Conservation (phyloP, 2,113 vertebrate species). For the Pontoporia blainvillei region DNA sequence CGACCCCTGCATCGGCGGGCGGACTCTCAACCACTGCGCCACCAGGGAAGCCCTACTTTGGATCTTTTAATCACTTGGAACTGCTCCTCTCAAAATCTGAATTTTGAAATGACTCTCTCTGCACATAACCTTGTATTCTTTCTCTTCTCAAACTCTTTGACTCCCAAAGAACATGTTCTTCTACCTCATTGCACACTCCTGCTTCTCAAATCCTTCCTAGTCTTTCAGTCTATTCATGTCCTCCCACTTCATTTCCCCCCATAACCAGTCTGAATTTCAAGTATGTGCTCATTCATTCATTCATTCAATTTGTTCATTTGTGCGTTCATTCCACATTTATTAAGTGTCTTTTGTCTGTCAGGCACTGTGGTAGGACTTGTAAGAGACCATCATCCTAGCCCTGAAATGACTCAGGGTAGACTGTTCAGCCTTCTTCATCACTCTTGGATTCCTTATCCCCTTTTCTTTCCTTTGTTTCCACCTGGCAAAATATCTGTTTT, state of each 20-base stretch:
- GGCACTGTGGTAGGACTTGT: background rate
- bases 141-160: background rate
- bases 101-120: constrained; percentile 20
- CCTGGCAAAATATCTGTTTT: background rate
- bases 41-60: too few species aligned
- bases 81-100: background rate
- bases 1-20: too few species aligned
- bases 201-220: background rate
- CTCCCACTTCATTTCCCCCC: background rate
- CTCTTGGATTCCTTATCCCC: background rate
- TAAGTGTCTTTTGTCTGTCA: background rate
- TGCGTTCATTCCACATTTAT: background rate
- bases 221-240: background rate
- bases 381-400: background rate
- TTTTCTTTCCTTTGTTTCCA: background rate
- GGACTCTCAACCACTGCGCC: too few species aligned
- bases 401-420: background rate
- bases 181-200: background rate
- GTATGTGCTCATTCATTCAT: background rate
- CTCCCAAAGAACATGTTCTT: background rate
- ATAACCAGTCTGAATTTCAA: background rate
- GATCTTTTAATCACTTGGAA: background rate
- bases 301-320: background rate
- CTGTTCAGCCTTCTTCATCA: background rate
- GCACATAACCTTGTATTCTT: background rate